A percentile compares a stretch with the other conserved stretches of the same genome.
phyloP scores from a whole-genome alignment of 2,797 vertebrate species.

The Myripristis jacobus region DNA sequence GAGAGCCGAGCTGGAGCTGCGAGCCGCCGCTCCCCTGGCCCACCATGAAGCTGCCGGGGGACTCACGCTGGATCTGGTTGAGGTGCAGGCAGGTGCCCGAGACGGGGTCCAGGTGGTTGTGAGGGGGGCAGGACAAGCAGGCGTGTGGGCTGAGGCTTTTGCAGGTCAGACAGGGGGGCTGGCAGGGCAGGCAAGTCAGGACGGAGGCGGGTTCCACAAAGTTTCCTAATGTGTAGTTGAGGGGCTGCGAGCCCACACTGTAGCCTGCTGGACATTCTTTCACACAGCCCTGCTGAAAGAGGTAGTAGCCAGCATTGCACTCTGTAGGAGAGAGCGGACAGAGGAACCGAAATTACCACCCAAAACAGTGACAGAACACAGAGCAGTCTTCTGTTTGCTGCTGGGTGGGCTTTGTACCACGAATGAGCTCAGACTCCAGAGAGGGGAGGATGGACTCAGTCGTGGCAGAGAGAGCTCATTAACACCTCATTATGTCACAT shows the following conservation, averaged over 20 bases:
- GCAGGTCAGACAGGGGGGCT: slow-evolving; percentile 91
- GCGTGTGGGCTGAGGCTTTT: slow-evolving; percentile 81
- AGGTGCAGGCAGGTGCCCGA: slow-evolving; percentile 89
- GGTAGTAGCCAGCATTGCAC: slow-evolving; percentile 91
- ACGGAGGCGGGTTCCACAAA: slow-evolving; percentile 80
- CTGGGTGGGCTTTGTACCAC: neutral
- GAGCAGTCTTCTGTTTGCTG: neutral
- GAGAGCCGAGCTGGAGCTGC: slow-evolving; percentile 60
- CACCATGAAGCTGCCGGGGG: slow-evolving; percentile 79
- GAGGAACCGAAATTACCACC: slow-evolving; percentile 23
- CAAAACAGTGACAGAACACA: slow-evolving; percentile 15
- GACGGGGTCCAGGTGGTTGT: slow-evolving; percentile 87
- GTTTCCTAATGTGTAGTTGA: slow-evolving; percentile 87
- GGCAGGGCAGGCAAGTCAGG: slow-evolving; percentile 90
- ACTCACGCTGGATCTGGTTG: slow-evolving; percentile 91
- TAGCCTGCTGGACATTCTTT: slow-evolving; percentile 90
- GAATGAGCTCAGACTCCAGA: slow-evolving; percentile 5
- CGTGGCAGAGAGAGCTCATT: neutral
- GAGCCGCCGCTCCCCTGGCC: slow-evolving; percentile 36
- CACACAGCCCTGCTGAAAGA: slow-evolving; percentile 92
- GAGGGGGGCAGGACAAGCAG: slow-evolving; percentile 92
- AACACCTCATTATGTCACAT: neutral
- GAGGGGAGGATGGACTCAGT: slow-evolving; percentile 6
- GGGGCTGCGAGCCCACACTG: slow-evolving; percentile 75
- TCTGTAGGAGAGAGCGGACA: slow-evolving; percentile 79